Base-by-base conservation (phyloP, 2,888 invertebrate genomes). In the Pristionchus arcanus region DNA sequence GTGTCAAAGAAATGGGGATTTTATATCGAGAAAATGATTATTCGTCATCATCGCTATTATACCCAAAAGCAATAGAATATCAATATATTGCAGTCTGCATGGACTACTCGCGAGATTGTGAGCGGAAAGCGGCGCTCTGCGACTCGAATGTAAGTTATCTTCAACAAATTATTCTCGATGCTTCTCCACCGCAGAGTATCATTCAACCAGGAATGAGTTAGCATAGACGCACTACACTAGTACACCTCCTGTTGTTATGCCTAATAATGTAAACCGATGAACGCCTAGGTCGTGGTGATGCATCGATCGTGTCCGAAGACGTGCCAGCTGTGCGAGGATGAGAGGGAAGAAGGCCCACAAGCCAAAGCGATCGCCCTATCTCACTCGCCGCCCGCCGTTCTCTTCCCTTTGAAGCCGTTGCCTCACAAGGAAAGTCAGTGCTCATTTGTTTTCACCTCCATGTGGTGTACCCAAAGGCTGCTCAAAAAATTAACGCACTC, bases 51-150 rank as follows among this genome's bases (percentile, higher is more conserved):
- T n/a, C n/a, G n/a, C n/a, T n/a, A n/a, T n/a, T n/a, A n/a, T n/a
- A n/a, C n/a, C n/a, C n/a, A n/a, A n/a, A n/a, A n/a, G n/a, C n/a
- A n/a, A n/a, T n/a, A n/a, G 42, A 42, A 42, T 42, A 37, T 16
- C 3, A 21, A 31, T 28, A 85, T 59, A 21, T 34, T 63, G 15
- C 53, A 53, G 88, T 88, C 4, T 88, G 88, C 37, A 55, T 74
- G 53, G 88, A 88, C 88, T 88, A 88, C 59, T 88, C 88, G 25
- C 34, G 88, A 4, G 88, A 88, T 34, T 88, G 88, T 25, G 88
- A 88, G 59, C 53, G 88, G 16, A 28, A 74, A 19, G 71, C 88
- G 4, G 88, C 74, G 37, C 55, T 88, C 1, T 88, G 88, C 34
- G 74, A 55, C 74, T 74, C 88, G 4, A 88, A 88, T 37, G 88